Evolutionary conservation across 2,888 invertebrate genomes (phyloP), one percentile per base, ranked within the genome.

Genomic region (Spilosoma lubricipeda): DNA sequence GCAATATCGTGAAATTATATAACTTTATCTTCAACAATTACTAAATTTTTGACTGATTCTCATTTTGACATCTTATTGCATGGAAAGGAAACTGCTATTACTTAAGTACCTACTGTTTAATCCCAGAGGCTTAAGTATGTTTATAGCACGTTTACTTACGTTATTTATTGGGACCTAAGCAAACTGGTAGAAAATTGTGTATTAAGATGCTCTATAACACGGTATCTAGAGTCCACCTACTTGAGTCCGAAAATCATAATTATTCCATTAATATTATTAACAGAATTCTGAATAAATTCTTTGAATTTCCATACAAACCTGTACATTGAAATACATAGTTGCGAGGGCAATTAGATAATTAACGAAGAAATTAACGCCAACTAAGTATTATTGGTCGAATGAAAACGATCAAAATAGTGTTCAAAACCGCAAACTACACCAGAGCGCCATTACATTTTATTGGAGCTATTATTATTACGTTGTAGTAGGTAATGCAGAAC

Each of bases 371-470:
- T 70, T 56, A 39, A 73, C 36, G 20, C 42, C 42, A 45, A 30
- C 30, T 20, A 68, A 11, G 33, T 68, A 75, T 77, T 76, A 68
- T 73, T 76, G 68, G 66, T 72, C 74, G 77, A 78, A 78, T 74
- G 74, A 76, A 74, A 77, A 78, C 71, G 73, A 77, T 27, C 65
- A 52, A 68, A 20, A 30, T 77, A 80, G 76, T 70, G 76, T 64
- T 72, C 74, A 68, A 78, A 78, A 78, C 84, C 77, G 75, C 84
- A 81, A 85, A 85, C 85, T 87, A 84, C 81, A 85, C 81, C 77
- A 71, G 75, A 78, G 80, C 85, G 76, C 87, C 80, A 87, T 92
- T 79, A 90, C 88, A 90, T 90, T 90, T 91, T 90, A 92, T 87
- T 84, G 84, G 71, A 79, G 77, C 83, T 82, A 84, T 83, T 86